Conservation (phyloP, 2,888 invertebrate genomes). For the Phyto melanocephala region DNA sequence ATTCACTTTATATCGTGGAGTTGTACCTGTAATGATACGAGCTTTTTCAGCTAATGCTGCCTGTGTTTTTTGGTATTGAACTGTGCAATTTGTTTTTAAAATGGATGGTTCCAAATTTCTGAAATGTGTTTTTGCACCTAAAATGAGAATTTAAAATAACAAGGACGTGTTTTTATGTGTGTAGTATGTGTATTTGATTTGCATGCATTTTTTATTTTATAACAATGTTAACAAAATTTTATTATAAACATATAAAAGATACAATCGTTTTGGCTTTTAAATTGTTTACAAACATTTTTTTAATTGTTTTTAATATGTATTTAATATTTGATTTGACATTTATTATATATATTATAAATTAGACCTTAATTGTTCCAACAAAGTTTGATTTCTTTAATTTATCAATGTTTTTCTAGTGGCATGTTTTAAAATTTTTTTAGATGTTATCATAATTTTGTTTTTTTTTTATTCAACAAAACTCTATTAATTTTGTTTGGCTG, state of each 20-base stretch:
- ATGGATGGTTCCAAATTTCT: conserved; percentile 80
- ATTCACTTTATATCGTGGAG: conserved; percentile 93
- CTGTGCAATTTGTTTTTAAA: conserved; percentile 85
- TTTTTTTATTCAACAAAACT: conserved; percentile 40
- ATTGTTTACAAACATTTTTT: conserved; percentile 33
- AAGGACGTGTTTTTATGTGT: not conserved
- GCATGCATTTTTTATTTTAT: conserved; percentile 56
- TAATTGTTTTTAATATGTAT: conserved; percentile 6
- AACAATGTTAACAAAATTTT: conserved; percentile 44
- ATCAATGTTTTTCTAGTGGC: conserved; percentile 47
- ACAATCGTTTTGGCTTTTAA: conserved; percentile 36
- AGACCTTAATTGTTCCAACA: conserved; percentile 34
- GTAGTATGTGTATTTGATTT: conserved; percentile 31
- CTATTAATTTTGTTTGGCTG: conserved; percentile 10
- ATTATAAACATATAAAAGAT: conserved; percentile 52
- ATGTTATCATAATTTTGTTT: conserved; percentile 33
- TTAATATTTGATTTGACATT: conserved; percentile 12
- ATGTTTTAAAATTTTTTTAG: conserved; percentile 1
- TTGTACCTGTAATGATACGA: conserved; percentile 95
- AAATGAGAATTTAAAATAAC: not conserved
- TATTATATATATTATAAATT: conserved; percentile 22
- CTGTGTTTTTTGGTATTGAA: conserved; percentile 98
- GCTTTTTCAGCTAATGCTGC: conserved; percentile 99
- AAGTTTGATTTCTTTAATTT: not conserved
- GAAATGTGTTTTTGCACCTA: conserved; percentile 41